Percentiles rank a stretch among this genome's conserved stretches.
Evolutionary conservation across 2,113 vertebrate species (phyloP).

Genomic region (Rhagologus leucostigma): DNA sequence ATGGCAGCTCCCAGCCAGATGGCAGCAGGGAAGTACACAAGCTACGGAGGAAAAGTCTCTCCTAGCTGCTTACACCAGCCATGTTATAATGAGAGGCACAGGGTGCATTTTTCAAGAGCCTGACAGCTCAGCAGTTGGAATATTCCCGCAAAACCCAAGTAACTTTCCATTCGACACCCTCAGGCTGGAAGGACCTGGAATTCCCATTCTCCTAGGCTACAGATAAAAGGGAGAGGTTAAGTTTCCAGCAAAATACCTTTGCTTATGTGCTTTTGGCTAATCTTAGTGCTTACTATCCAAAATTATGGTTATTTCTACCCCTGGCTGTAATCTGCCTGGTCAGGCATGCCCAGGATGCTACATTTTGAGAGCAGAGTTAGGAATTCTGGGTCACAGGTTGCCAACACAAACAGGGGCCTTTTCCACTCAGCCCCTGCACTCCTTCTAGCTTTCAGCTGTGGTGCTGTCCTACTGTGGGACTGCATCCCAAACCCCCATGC

Average conservation of each 20-base stretch:
- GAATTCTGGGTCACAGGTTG: neutral
- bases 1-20: neutral
- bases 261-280: neutral
- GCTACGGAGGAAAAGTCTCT: neutral
- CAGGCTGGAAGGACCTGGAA: neutral
- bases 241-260: neutral
- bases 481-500: accelerated
- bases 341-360: neutral
- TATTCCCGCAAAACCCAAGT: neutral
- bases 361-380: neutral
- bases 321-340: neutral
- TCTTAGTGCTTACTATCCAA: neutral
- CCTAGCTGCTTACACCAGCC: neutral
- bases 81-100: neutral
- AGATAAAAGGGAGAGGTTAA: neutral
- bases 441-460: neutral
- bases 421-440: accelerated
- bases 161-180: accelerated
- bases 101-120: neutral
- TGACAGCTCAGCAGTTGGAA: neutral
- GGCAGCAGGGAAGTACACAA: neutral
- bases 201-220: neutral
- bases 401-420: neutral
- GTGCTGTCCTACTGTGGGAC: neutral
- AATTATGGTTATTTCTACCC: neutral